Conservation (phyloP, 2,113 vertebrate species). For the Emydocephalus ijimae region DNA sequence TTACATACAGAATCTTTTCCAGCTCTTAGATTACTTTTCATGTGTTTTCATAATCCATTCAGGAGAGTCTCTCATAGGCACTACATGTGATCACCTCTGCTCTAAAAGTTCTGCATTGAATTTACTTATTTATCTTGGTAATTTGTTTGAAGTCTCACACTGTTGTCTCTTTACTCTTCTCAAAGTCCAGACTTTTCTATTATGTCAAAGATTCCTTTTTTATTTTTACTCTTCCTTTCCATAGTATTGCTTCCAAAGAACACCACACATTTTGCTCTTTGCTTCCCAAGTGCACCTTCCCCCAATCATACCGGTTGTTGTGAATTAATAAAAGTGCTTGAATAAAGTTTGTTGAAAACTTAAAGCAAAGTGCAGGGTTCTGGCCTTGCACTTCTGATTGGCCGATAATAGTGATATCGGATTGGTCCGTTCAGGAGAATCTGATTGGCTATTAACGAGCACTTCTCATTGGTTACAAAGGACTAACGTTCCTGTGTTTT, state of each 20-base stretch:
- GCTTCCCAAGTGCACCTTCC: not conserved
- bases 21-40: conserved; percentile 3
- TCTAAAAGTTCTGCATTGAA: conserved; percentile 6
- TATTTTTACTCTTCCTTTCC: conserved; percentile 6
- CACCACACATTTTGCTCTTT: not conserved
- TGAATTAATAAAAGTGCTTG: too few relatives aligned
- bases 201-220: not conserved
- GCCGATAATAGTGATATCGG: too few relatives aligned
- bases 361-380: too few relatives aligned
- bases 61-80: conserved; percentile 1
- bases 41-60: conserved; percentile 17
- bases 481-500: too few relatives aligned
- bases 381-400: too few relatives aligned
- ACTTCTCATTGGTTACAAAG: too few relatives aligned
- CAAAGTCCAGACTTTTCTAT: conserved; percentile 2
- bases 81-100: conserved; percentile 7
- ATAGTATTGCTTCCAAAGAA: conserved; percentile 16
- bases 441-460: too few relatives aligned
- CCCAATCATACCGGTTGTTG: too few relatives aligned
- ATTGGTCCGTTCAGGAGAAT: too few relatives aligned
- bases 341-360: too few relatives aligned
- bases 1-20: conserved; percentile 22
- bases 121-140: not conserved
- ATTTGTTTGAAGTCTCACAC: conserved; percentile 20
- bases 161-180: conserved; percentile 3